Percentiles rank a stretch among this genome's conserved stretches.
Evolutionary conservation across 2,888 invertebrate species (phyloP).

Genomic region (Ectemnius cavifrons): DNA sequence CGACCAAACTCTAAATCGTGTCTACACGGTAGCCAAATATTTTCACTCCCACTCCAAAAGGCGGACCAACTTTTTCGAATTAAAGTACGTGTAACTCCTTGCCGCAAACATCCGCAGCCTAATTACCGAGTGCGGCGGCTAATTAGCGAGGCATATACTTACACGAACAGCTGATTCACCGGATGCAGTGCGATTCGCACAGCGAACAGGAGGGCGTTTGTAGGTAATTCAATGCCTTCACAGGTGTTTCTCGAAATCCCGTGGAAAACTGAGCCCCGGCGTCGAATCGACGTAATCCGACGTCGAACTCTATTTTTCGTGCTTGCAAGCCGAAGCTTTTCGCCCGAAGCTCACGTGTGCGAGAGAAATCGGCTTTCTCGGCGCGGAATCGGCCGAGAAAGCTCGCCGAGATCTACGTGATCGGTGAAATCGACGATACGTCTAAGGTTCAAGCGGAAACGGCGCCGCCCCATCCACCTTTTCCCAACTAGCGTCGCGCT

Average conservation of each 20-base stretch:
- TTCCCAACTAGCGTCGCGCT: constrained; percentile 41
- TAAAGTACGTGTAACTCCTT: too few relatives aligned
- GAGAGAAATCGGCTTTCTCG: constrained; percentile 35
- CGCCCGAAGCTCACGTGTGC: not conserved
- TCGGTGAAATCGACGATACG: constrained; percentile 55
- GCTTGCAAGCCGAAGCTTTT: constrained; percentile 2
- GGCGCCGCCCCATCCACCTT: constrained; percentile 27
- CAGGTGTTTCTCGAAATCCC: not conserved
- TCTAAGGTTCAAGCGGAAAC: constrained; percentile 49
- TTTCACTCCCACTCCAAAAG: too few relatives aligned
- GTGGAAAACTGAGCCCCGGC: not conserved
- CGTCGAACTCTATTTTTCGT: not conserved
- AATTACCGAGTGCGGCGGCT: too few relatives aligned
- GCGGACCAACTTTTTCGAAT: too few relatives aligned
- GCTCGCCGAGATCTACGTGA: constrained; percentile 54
- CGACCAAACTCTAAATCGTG: too few relatives aligned
- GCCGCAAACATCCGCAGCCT: too few relatives aligned
- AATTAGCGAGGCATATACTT: not conserved
- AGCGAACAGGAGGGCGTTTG: not conserved
- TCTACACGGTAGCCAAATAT: too few relatives aligned
- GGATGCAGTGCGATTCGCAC: not conserved
- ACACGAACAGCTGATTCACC: not conserved
- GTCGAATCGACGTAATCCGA: constrained; percentile 21
- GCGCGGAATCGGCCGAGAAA: constrained; percentile 27
- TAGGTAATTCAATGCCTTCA: constrained; percentile 1